Evolutionary conservation across 2,797 vertebrate species (phyloP).

Genomic region (Catamblyrhynchus diadema): DNA sequence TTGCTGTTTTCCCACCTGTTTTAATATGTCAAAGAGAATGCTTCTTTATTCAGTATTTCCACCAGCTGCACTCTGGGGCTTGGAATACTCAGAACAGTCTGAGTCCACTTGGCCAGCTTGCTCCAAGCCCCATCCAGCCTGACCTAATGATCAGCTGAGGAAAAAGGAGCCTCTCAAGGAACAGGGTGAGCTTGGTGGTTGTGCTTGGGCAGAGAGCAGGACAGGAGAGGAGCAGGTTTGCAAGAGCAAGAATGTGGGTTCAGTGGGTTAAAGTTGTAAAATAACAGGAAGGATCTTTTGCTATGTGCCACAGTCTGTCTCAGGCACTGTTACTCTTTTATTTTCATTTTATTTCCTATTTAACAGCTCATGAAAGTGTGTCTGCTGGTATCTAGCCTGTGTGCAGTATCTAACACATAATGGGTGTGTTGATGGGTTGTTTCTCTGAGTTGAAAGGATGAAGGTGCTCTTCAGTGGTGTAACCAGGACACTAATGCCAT

Average conservation of each 20-base stretch:
- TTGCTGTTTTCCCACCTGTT: not conserved
- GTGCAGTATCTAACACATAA: not conserved
- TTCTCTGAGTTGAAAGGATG: not conserved
- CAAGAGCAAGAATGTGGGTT: not conserved
- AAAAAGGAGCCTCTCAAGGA: not conserved
- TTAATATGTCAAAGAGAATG: not conserved
- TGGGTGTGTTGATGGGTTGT: not conserved
- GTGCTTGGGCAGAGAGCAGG: not conserved
- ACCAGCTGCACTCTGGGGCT: not conserved
- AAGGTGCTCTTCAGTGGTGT: not conserved
- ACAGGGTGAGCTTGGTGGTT: not conserved
- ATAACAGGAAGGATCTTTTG: not conserved
- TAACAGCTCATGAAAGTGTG: not conserved
- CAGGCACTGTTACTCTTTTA: not conserved
- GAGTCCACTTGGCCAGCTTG: fast-evolving
- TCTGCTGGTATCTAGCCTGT: not conserved
- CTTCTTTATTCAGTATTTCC: not conserved
- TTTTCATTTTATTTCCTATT: not conserved
- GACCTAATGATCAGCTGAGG: not conserved
- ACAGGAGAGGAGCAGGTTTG: fast-evolving
- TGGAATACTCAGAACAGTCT: not conserved
- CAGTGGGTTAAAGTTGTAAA: not conserved
- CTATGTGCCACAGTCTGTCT: not conserved
- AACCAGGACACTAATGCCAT: not conserved
- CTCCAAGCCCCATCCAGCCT: not conserved